Conservation (phyloP, 2,888 invertebrate genomes). For the Anticlea derivata region DNA sequence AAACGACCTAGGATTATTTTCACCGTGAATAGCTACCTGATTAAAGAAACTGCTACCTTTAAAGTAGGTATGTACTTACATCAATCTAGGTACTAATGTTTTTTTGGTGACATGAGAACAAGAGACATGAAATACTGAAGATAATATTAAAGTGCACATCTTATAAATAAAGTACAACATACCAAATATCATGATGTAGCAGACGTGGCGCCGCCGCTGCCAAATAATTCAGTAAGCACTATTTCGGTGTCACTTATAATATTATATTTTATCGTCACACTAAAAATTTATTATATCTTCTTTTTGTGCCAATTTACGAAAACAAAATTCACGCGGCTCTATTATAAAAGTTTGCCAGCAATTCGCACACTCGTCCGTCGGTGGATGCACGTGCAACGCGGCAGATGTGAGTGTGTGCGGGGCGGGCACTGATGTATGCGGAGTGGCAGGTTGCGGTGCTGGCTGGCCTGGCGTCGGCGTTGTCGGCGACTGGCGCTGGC, state of each 20-base stretch:
- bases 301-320: conserved; percentile 36
- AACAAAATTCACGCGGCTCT: conserved; percentile 12
- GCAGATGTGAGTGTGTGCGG: conserved; percentile 3
- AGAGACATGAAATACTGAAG: too few relatives aligned
- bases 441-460: conserved; percentile 31
- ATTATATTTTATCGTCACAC: conserved; percentile 61
- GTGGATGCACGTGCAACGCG: conserved; percentile 23
- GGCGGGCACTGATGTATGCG: background rate
- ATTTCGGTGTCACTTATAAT: conserved; percentile 69
- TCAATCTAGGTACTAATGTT: too few relatives aligned
- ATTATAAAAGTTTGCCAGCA: conserved; percentile 27
- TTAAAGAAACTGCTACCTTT: too few relatives aligned
- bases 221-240: conserved; percentile 71
- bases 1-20: too few relatives aligned
- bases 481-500: conserved; percentile 1
- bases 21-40: too few relatives aligned
- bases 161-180: too few relatives aligned
- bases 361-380: conserved; percentile 10
- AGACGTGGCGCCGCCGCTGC: conserved; percentile 61
- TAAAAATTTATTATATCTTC: conserved; percentile 50
- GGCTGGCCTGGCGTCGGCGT: conserved; percentile 34
- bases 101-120: too few relatives aligned
- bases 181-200: conserved; percentile 76
- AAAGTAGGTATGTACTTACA: too few relatives aligned
- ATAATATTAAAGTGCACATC: too few relatives aligned